A percentile compares a stretch with the other conserved stretches of the same genome.
Conservation (phyloP, 2,888 invertebrate species). For the Drosophila picticornis region DNA sequence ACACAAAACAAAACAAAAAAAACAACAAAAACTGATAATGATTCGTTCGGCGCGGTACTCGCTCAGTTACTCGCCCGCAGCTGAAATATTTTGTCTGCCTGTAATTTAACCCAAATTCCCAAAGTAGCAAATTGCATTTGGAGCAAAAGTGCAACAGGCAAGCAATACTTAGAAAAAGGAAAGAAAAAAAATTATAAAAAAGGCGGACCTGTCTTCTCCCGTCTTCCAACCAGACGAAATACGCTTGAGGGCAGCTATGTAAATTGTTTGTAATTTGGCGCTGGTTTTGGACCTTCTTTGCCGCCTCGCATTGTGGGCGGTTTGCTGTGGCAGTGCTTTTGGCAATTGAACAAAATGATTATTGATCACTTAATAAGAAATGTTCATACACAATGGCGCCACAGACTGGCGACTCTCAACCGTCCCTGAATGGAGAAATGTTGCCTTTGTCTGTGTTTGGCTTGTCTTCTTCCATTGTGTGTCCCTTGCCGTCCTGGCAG, state of each 20-base stretch:
- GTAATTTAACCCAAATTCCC: conserved; percentile 81
- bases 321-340: conserved; percentile 60
- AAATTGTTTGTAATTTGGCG: conserved; percentile 80
- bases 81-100: conserved; percentile 71
- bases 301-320: conserved; percentile 48
- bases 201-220: neutral
- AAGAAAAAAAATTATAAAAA: neutral
- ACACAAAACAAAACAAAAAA: neutral
- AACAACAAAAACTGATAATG: conserved; percentile 59
- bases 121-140: conserved; percentile 75
- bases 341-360: conserved; percentile 80
- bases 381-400: conserved; percentile 72
- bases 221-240: conserved; percentile 45
- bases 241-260: conserved; percentile 66
- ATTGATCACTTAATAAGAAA: conserved; percentile 81
- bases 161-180: neutral
- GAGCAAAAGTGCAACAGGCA: conserved; percentile 68
- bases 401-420: conserved; percentile 16
- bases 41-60: conserved; percentile 48
- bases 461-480: conserved; percentile 17
- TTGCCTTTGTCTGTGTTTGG: conserved; percentile 43
- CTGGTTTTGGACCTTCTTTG: conserved; percentile 49
- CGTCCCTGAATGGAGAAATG: conserved; percentile 29
- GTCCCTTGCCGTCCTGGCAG: neutral
- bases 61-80: conserved; percentile 44